Percentiles rank a stretch among this genome's conserved stretches.
Evolutionary conservation across 2,113 vertebrate species (phyloP).

Genomic region (Lepus europaeus): DNA sequence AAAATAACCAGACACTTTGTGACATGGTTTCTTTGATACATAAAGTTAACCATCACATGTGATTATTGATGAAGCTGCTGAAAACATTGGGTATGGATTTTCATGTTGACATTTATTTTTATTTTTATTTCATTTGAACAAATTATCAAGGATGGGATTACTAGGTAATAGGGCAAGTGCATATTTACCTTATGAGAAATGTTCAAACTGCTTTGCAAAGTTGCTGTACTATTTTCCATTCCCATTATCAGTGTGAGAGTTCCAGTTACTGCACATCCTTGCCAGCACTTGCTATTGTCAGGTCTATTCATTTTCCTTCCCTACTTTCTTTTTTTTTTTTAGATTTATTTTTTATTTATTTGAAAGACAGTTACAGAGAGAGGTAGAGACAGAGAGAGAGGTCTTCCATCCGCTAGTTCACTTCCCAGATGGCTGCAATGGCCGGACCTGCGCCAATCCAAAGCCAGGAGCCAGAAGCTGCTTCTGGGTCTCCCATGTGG

Average conservation of each 20-base stretch:
- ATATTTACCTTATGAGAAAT: background rate
- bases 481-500: no score
- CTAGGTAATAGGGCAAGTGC: background rate
- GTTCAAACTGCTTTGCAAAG: background rate
- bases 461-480: no score
- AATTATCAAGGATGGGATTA: background rate
- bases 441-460: no score
- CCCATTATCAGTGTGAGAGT: background rate
- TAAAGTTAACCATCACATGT: background rate
- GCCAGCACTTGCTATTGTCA: background rate
- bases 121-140: constrained; percentile 11
- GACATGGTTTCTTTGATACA: background rate
- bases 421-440: no score
- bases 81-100: background rate
- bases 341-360: no score
- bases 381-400: no score
- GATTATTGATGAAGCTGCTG: background rate
- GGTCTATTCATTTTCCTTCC: background rate
- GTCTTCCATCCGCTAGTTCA: no score
- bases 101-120: background rate
- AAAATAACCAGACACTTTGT: background rate
- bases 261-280: background rate
- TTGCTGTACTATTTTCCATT: background rate
- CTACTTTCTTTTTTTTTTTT: no score
- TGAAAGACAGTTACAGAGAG: no score